Conservation (phyloP, 2,797 vertebrate genomes). For the Tiaroga cobitis region DNA sequence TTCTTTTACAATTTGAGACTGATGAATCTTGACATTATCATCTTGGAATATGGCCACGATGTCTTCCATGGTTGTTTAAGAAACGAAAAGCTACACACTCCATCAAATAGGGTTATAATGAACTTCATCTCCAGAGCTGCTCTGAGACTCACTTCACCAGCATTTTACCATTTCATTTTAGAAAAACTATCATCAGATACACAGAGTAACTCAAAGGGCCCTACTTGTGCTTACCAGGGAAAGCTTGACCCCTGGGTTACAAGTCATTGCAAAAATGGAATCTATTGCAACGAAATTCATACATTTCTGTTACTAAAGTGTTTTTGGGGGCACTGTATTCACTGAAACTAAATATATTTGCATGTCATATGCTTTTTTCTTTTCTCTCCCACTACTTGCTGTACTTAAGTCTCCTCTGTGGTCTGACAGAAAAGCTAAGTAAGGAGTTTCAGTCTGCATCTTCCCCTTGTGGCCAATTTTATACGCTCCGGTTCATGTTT, state of each 20-base stretch:
- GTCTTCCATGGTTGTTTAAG: too few species aligned
- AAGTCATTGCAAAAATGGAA: neutral
- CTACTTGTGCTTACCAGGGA: neutral
- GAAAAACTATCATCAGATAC: neutral
- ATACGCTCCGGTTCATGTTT: slow-evolving; percentile 79
- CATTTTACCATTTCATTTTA: neutral
- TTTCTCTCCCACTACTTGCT: neutral
- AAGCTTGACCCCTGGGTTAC: neutral
- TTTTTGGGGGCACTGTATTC: neutral
- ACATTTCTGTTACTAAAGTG: neutral
- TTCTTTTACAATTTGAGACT: too few species aligned
- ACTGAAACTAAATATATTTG: neutral
- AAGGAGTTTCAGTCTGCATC: slow-evolving; percentile 60
- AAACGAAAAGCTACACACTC: too few species aligned
- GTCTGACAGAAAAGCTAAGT: slow-evolving; percentile 70
- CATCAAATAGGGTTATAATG: too few species aligned
- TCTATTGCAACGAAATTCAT: neutral
- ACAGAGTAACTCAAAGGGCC: neutral
- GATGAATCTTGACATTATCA: too few species aligned
- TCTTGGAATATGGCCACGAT: too few species aligned
- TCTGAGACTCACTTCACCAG: neutral
- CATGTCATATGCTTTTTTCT: neutral
- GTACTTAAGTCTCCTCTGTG: slow-evolving; percentile 69
- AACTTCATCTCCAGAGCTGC: neutral
- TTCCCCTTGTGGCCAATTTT: slow-evolving; percentile 77